Percentiles rank a stretch among this genome's conserved stretches.
Conservation (phyloP, 1,140 invertebrate genomes). For the Lepidurus couesii region DNA sequence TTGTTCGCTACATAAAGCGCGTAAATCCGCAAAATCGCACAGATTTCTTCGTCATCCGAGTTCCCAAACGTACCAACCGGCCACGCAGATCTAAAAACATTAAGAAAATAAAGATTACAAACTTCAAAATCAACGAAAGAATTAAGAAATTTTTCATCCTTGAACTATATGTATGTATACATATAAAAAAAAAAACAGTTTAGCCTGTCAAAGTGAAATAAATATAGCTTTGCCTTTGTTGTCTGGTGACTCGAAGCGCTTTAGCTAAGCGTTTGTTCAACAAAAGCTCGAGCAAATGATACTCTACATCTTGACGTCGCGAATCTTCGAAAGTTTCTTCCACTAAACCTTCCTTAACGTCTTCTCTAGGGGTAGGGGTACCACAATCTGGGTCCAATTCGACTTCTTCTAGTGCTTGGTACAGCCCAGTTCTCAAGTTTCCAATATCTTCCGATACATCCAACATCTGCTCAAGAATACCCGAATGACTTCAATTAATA, state of each 20-base stretch:
- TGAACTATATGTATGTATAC: not conserved
- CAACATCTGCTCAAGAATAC: conserved; percentile 40
- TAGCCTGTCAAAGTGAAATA: conserved; percentile 22
- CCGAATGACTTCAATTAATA: not conserved
- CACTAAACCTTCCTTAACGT: not conserved
- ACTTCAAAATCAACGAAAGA: not conserved
- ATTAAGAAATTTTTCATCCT: not conserved
- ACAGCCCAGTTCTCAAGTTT: conserved; percentile 43
- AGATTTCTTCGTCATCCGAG: conserved; percentile 36
- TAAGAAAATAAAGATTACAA: not conserved
- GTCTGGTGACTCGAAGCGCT: conserved; percentile 29
- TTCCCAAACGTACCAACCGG: conserved; percentile 30
- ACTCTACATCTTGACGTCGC: conserved; percentile 33
- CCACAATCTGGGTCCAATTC: conserved; percentile 38
- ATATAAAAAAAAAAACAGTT: too few species aligned
- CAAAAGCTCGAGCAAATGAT: conserved; percentile 33
- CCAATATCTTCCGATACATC: conserved; percentile 46
- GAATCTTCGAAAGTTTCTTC: conserved; percentile 11
- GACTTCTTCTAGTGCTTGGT: conserved; percentile 43
- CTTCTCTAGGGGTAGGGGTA: conserved; percentile 19
- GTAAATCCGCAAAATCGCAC: conserved; percentile 32
- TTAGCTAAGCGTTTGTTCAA: conserved; percentile 31
- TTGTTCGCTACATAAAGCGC: conserved; percentile 28
- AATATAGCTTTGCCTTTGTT: conserved; percentile 23
- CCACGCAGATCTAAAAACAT: conserved; percentile 23